Evolutionary conservation across 2,797 vertebrate genomes (phyloP).

Genomic region (Liasis olivaceus): DNA sequence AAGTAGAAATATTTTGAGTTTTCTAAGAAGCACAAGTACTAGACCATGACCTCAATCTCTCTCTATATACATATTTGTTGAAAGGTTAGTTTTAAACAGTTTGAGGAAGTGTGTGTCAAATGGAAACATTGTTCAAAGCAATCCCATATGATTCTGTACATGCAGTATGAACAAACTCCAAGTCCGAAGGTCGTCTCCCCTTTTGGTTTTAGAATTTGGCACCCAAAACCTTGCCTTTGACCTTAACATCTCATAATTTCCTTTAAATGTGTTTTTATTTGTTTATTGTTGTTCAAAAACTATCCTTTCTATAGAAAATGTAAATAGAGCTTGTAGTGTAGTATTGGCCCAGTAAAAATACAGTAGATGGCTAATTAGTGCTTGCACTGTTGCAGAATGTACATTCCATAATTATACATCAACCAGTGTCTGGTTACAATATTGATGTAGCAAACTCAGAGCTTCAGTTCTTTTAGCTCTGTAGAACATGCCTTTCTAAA

Average conservation of each 20-base stretch:
- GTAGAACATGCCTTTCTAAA: background rate
- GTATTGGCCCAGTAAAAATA: background rate
- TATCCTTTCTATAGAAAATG: background rate
- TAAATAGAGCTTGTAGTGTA: background rate
- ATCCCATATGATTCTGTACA: slow-evolving; percentile 34
- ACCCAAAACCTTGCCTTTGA: background rate
- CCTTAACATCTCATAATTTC: background rate
- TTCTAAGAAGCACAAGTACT: slow-evolving; percentile 25
- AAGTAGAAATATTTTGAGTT: slow-evolving; percentile 34
- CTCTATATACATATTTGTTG: background rate
- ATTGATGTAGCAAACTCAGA: background rate
- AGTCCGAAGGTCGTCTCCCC: background rate
- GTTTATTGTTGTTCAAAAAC: background rate
- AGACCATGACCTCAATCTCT: slow-evolving; percentile 41
- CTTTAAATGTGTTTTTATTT: background rate
- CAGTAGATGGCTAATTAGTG: background rate
- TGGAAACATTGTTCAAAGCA: slow-evolving; percentile 7
- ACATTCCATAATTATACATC: background rate
- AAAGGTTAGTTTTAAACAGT: slow-evolving; percentile 39
- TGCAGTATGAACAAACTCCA: background rate
- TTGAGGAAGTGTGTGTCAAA: slow-evolving; percentile 17
- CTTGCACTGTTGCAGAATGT: background rate
- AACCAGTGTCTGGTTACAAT: background rate
- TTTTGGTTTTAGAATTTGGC: background rate
- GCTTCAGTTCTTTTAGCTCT: background rate